Evolutionary conservation across 2,113 vertebrate species (phyloP).

Genomic region (Meleagris gallopavo): DNA sequence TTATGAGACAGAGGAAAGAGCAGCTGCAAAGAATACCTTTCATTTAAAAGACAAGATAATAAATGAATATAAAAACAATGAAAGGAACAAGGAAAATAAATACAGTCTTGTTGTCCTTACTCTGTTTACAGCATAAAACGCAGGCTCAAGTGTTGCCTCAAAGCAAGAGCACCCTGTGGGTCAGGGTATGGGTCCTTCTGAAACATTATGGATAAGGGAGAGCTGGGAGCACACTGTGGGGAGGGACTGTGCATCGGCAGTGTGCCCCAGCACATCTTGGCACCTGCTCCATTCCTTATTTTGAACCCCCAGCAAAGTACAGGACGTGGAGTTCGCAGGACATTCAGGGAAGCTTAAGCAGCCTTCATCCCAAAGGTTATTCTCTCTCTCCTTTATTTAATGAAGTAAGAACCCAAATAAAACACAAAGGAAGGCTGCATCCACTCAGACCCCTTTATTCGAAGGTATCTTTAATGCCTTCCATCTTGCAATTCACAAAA

Average conservation of each 20-base stretch:
- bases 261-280: not conserved
- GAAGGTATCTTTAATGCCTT: not conserved
- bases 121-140: not conserved
- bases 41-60: slow-evolving; percentile 45
- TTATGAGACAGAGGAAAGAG: slow-evolving; percentile 45
- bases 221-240: rapidly evolving
- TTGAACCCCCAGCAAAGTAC: not conserved
- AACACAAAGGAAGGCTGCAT: not conserved
- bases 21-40: slow-evolving; percentile 39
- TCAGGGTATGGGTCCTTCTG: not conserved
- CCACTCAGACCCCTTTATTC: not conserved
- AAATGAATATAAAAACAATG: slow-evolving; percentile 39
- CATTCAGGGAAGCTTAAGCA: rapidly evolving
- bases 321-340: not conserved
- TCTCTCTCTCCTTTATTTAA: not conserved
- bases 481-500: not conserved
- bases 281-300: not conserved
- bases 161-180: not conserved
- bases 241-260: rapidly evolving
- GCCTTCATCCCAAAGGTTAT: not conserved
- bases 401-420: not conserved
- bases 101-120: slow-evolving; percentile 21
- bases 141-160: not conserved
- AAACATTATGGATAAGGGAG: not conserved
- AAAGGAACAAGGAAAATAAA: slow-evolving; percentile 37